Percentiles rank a stretch among this genome's conserved stretches.
phyloP scores from a whole-genome alignment of 1,140 invertebrate species.

The Linepithema humile region DNA sequence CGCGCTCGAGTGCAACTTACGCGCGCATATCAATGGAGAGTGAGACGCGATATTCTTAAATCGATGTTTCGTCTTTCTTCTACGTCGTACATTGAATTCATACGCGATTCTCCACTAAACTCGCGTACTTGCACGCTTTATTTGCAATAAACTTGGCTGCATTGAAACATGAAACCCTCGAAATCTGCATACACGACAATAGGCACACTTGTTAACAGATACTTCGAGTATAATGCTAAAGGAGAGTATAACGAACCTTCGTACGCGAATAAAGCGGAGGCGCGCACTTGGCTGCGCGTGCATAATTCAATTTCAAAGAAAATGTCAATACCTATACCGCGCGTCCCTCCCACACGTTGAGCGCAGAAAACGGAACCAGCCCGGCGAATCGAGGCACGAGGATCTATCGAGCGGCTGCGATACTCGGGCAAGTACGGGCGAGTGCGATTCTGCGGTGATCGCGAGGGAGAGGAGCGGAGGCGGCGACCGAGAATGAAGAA shows the following conservation, averaged over 20 bases:
- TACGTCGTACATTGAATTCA: neutral
- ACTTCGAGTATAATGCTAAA: slow-evolving; percentile 16
- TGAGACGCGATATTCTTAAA: slow-evolving; percentile 21
- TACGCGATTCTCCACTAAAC: neutral
- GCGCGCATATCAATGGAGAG: neutral
- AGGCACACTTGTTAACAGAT: slow-evolving; percentile 49
- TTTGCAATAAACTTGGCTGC: slow-evolving; percentile 13
- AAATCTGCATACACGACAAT: slow-evolving; percentile 31
- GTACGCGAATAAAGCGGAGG: slow-evolving; percentile 32
- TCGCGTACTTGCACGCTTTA: neutral
- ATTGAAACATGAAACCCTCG: slow-evolving; percentile 12
- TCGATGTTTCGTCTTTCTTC: neutral
- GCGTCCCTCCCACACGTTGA: neutral
- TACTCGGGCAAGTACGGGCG: neutral
- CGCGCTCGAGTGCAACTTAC: neutral
- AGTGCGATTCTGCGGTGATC: slow-evolving; percentile 45
- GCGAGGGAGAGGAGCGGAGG: slow-evolving; percentile 56
- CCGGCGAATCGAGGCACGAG: slow-evolving; percentile 11
- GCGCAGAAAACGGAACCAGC: neutral
- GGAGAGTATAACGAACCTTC: slow-evolving; percentile 3
- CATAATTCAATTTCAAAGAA: slow-evolving; percentile 56
- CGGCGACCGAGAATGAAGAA: slow-evolving; percentile 41
- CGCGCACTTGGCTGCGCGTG: slow-evolving; percentile 7
- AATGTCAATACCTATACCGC: slow-evolving; percentile 32
- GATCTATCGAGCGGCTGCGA: slow-evolving; percentile 23